phyloP scores from a whole-genome alignment of 1,140 invertebrate species.

The Drosophila jambulina region DNA sequence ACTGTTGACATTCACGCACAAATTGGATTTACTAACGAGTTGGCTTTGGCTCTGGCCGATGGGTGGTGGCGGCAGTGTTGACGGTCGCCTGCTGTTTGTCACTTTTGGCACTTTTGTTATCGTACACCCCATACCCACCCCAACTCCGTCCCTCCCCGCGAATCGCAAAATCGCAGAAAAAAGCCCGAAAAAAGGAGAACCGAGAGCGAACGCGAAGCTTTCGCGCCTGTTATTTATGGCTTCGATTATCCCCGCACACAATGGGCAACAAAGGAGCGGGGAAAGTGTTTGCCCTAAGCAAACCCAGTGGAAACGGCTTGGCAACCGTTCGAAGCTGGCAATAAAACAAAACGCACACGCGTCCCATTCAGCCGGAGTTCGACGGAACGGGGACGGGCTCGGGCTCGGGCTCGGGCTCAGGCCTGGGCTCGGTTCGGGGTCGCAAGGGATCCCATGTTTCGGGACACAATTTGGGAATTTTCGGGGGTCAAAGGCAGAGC shows the following conservation, averaged over 20 bases:
- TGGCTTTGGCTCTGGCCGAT: conserved; percentile 42
- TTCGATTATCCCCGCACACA: conserved; percentile 81
- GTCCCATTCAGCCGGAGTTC: conserved; percentile 28
- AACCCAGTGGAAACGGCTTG: conserved; percentile 64
- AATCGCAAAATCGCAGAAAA: conserved; percentile 18
- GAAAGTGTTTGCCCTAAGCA: conserved; percentile 70
- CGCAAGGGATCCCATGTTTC: not conserved
- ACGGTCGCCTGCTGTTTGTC: conserved; percentile 80
- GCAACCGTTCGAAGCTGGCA: conserved; percentile 63
- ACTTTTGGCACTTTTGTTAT: conserved; percentile 82
- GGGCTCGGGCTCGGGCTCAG: not conserved
- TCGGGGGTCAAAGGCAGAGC: conserved; percentile 62
- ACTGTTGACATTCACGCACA: conserved; percentile 82
- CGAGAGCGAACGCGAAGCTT: conserved; percentile 47
- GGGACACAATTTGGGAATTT: conserved; percentile 43
- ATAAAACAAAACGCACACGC: conserved; percentile 82
- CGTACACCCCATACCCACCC: conserved; percentile 22
- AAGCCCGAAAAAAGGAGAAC: not conserved
- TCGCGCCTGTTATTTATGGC: conserved; percentile 83
- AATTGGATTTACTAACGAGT: conserved; percentile 82
- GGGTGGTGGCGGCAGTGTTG: conserved; percentile 26
- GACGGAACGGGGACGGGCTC: not conserved
- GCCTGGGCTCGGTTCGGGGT: not conserved
- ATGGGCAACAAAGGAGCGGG: conserved; percentile 64
- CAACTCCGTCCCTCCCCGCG: not conserved